These are phyloP conservation scores for Lymantria dispar DNA, from an alignment of 2,888 invertebrate species.

Conservation along the genomic window DNA sequence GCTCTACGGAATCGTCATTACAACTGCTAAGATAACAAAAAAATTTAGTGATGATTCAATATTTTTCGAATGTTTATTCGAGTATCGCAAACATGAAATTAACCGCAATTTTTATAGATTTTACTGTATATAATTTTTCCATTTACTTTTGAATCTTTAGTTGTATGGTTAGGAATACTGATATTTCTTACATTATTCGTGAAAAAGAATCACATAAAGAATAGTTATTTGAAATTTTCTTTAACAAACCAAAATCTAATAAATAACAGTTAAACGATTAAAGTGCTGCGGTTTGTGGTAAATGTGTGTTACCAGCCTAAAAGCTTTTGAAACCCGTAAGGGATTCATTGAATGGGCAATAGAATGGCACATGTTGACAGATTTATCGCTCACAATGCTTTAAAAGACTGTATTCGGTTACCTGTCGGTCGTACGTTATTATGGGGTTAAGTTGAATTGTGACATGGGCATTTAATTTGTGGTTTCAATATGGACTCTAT, in stretches of 20 bases:
- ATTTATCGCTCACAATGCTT: conserved; percentile 28
- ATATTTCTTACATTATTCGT: no score
- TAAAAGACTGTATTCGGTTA: conserved; percentile 22
- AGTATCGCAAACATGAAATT: no score
- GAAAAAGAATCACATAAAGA: no score
- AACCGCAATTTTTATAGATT: no score
- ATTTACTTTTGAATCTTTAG: no score
- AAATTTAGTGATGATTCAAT: no score
- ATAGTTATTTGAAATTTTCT: no score
- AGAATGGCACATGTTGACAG: conserved; percentile 31
- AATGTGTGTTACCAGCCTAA: conserved; percentile 7
- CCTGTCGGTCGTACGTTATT: conserved; percentile 17
- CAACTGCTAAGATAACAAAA: no score
- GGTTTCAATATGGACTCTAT: conserved; percentile 4
- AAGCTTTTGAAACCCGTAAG: conserved; percentile 27
- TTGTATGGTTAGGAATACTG: no score
- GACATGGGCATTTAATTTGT: conserved; percentile 27
- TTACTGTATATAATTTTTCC: no score
- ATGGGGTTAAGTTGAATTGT: conserved; percentile 15
- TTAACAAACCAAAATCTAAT: background rate
- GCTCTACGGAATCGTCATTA: no score
- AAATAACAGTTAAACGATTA: background rate
- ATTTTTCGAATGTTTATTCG: no score
- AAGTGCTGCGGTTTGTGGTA: background rate
- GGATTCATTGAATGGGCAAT: conserved; percentile 32